phyloP scores from a whole-genome alignment of 2,797 vertebrate genomes.

The Lepilemur ruficaudatus region DNA sequence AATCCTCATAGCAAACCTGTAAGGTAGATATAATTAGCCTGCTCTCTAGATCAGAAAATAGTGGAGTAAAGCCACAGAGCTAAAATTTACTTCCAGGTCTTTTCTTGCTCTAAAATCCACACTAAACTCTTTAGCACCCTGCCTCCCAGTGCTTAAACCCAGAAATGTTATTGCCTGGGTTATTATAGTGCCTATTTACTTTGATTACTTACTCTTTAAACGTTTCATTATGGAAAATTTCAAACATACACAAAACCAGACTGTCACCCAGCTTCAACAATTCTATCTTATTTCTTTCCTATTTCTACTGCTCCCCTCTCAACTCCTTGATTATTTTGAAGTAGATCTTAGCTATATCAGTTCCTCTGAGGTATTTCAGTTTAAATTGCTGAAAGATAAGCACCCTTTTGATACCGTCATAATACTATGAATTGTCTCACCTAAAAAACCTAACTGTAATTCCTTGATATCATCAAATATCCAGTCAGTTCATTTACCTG shows the following conservation, averaged over 20 bases:
- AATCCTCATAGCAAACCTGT: background rate
- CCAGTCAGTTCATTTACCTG: background rate
- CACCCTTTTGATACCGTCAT: background rate
- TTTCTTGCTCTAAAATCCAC: background rate
- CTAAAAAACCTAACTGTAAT: background rate
- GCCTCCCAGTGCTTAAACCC: background rate
- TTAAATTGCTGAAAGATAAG: background rate
- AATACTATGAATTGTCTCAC: background rate
- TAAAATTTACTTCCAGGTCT: background rate
- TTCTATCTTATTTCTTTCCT: background rate
- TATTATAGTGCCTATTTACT: background rate
- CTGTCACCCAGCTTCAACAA: background rate
- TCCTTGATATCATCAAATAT: background rate
- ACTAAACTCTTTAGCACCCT: background rate
- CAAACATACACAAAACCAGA: background rate
- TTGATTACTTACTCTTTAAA: background rate
- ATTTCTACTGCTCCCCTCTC: rapidly evolving
- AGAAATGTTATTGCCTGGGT: background rate
- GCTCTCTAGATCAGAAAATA: background rate
- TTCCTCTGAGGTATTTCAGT: background rate
- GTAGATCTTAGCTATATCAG: background rate
- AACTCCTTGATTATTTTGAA: background rate
- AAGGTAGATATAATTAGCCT: background rate
- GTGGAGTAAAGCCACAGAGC: background rate
- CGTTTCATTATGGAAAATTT: conserved; percentile 6